Evolutionary conservation across 35 echinoderm and acorn worm species (phyloP).

Genomic region (Amphiura filiformis): DNA sequence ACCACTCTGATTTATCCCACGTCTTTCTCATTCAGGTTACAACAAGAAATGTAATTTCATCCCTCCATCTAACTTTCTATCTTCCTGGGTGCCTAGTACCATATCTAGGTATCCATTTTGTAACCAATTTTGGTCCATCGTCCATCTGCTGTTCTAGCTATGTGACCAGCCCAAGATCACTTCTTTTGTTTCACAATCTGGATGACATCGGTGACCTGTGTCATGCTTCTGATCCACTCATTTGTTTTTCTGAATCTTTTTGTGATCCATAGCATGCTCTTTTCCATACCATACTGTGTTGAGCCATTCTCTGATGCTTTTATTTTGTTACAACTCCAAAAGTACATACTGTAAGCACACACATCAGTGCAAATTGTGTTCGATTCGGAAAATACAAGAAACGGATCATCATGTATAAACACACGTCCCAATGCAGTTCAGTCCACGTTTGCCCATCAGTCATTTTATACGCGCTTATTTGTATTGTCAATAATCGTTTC

Average conservation of each 20-base stretch:
- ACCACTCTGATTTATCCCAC: not conserved
- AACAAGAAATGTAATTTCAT: not conserved
- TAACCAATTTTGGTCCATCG: not conserved
- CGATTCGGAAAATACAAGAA: too few species aligned
- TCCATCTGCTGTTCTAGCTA: not conserved
- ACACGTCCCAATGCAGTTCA: too few species aligned
- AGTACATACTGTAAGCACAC: too few species aligned
- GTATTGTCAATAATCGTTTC: too few species aligned
- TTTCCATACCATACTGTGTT: not conserved
- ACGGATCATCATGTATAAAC: too few species aligned
- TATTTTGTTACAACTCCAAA: too few species aligned
- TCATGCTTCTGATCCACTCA: conserved; percentile 21
- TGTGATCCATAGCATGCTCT: not conserved
- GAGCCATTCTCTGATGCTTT: not conserved
- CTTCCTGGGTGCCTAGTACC: not conserved
- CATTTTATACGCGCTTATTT: too few species aligned
- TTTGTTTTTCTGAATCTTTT: not conserved
- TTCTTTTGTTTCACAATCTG: conserved; percentile 17
- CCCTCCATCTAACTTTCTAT: not conserved
- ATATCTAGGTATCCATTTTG: conserved; percentile 3
- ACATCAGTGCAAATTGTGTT: too few species aligned
- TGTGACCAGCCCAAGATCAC: not conserved
- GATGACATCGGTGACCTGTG: conserved; percentile 15
- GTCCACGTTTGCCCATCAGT: too few species aligned
- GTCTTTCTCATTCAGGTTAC: conserved; percentile 5